These are phyloP conservation scores for Serripes groenlandicus DNA, from an alignment of 2,888 invertebrate species.

Conservation along the genomic window DNA sequence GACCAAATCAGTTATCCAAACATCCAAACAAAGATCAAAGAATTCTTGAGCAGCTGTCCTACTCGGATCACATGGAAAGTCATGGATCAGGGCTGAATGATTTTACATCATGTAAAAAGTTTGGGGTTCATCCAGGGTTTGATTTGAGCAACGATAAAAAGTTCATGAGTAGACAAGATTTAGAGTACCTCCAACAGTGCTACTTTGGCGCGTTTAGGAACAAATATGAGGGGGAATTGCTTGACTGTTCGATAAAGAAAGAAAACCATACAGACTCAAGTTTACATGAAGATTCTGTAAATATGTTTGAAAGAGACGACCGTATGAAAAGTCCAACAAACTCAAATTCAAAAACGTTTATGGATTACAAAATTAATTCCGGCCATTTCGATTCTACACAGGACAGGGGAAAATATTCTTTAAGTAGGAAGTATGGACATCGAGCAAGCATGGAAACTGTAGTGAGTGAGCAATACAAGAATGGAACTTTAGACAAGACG, in stretches of 20 bases:
- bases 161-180: background rate
- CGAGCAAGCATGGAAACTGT: background rate
- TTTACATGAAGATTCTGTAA: background rate
- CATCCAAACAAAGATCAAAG: background rate
- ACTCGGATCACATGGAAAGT: background rate
- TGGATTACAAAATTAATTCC: too few relatives aligned
- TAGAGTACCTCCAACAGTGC: conserved; percentile 9
- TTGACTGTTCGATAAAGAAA: conserved; percentile 9
- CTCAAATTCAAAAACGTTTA: too few relatives aligned
- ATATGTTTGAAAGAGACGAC: too few relatives aligned
- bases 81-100: background rate
- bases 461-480: background rate
- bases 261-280: background rate
- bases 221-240: conserved; percentile 7
- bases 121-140: background rate
- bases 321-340: too few relatives aligned
- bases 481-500: background rate
- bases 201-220: conserved; percentile 2
- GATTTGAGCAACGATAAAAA: background rate
- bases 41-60: background rate
- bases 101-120: background rate
- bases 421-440: background rate
- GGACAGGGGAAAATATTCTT: background rate
- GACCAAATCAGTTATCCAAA: too few relatives aligned
- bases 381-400: too few relatives aligned